Base-by-base conservation (phyloP, 2,113 vertebrate genomes). In the Tragelaphus imberbis region DNA sequence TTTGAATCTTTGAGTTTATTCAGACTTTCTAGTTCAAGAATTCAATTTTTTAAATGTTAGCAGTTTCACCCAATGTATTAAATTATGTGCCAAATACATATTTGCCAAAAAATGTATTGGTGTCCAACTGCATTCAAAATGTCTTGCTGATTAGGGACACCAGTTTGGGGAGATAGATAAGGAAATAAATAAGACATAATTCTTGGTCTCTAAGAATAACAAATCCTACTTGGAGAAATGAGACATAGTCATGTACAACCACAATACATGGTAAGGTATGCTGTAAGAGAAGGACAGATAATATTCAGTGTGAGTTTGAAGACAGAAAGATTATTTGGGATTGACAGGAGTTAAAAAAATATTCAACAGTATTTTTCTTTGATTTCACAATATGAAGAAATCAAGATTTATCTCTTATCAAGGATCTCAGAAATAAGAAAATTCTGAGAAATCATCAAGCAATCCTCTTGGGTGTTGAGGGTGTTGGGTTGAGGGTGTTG, bases 21-120 rank as follows among this genome's bases (percentile, higher is more conserved):
- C 81, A 95, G 40, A 63, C 55, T 84, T 96, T 90, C 75, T 88
- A 96, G 25, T n/a, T 80, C 30, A 88, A 79, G 51, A 95, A 95
- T 86, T 91, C 71, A 55, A 55, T 36, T 71, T 71, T 71, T 71
- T 6, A 40, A 71, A 71, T 36, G 19, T 71, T 71, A 79, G 15
- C 13, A 40, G 65, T 89, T 82, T 89, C 9, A 81, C 10, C 36
- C 33, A 33, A 21, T 75, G n/a, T 71, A 75, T 86, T 65, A 77
- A 84, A 49, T 93, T 87, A 44, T 33, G 56, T 92, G 56, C 3
- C n/a, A 88, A 96, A 68, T 58, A 84, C 33, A 84, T 28, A 79
- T 53, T 80, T 84, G 65, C 55, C 55, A 92, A 96, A 89, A 58
- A 88, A 80, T 33, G 15, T 63, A 81, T 89, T 92, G 13, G n/a